Percentiles rank a stretch among this genome's conserved stretches.
phyloP scores from a whole-genome alignment of 2,113 vertebrate genomes.

The Laterallus jamaicensis region DNA sequence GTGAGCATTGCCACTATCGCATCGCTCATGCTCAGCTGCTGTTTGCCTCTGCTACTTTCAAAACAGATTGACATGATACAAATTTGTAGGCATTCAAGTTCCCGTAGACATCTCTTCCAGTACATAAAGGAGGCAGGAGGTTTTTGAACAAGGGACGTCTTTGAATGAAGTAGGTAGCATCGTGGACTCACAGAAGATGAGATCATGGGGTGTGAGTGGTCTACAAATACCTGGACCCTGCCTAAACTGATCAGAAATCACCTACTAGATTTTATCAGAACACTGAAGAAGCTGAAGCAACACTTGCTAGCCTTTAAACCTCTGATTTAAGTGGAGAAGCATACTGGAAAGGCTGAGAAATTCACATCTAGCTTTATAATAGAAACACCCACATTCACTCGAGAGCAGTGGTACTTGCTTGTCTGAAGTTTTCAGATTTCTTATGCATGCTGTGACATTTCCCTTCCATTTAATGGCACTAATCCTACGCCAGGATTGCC shows the following conservation, averaged over 20 bases:
- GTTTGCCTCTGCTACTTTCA: background rate
- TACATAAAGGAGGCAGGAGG: background rate
- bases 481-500: slow-evolving; percentile 30
- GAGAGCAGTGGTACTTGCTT: background rate
- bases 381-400: slow-evolving; percentile 11
- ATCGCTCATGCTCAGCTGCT: background rate
- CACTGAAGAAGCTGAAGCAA: background rate
- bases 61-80: background rate
- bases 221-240: background rate
- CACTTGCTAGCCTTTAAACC: background rate
- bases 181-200: background rate
- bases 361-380: slow-evolving; percentile 7
- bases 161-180: background rate
- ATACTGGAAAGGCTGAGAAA: background rate
- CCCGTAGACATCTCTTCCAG: background rate
- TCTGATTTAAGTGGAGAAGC: background rate
- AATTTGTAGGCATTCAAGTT: background rate
- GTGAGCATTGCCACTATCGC: background rate
- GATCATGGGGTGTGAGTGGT: background rate
- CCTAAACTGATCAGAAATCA: background rate
- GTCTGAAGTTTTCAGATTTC: slow-evolving; percentile 36
- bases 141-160: background rate
- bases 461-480: slow-evolving; percentile 30
- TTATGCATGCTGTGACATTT: slow-evolving; percentile 65
- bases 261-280: background rate